Percentiles rank a stretch among this genome's conserved stretches.
phyloP scores from a whole-genome alignment of 2,797 vertebrate genomes.

The Leuciscus waleckii region DNA sequence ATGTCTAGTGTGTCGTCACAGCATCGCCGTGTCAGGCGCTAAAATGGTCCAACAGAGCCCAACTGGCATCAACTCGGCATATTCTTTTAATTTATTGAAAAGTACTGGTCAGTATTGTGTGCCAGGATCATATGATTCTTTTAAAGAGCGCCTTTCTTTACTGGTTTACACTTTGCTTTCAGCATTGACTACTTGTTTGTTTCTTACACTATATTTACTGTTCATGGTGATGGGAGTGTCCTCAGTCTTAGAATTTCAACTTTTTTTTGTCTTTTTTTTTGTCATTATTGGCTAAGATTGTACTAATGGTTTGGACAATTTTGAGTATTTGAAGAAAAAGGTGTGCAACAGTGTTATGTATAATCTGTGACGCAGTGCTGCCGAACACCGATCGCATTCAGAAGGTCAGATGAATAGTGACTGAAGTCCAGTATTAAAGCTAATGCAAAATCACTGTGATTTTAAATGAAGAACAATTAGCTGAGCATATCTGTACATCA shows the following conservation, averaged over 20 bases:
- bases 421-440: constrained; percentile 46
- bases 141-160: not conserved
- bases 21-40: constrained; percentile 59
- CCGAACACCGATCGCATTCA: not conserved
- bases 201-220: constrained; percentile 20
- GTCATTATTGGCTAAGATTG: constrained; percentile 21
- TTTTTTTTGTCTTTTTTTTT: not conserved
- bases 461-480: constrained; percentile 29
- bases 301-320: constrained; percentile 22
- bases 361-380: not conserved
- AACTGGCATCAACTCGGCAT: constrained; percentile 6
- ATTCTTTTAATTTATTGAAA: constrained; percentile 14
- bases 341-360: not conserved
- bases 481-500: constrained; percentile 20
- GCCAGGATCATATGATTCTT: constrained; percentile 5
- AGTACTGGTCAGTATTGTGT: constrained; percentile 20
- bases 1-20: constrained; percentile 51
- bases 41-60: constrained; percentile 21
- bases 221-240: constrained; percentile 20
- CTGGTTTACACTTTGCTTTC: constrained; percentile 18
- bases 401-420: constrained; percentile 18
- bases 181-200: constrained; percentile 22
- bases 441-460: constrained; percentile 43
- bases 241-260: constrained; percentile 3
- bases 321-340: constrained; percentile 30